Evolutionary conservation across 2,888 invertebrate genomes (phyloP).

Genomic region (Platypus cylindrus): DNA sequence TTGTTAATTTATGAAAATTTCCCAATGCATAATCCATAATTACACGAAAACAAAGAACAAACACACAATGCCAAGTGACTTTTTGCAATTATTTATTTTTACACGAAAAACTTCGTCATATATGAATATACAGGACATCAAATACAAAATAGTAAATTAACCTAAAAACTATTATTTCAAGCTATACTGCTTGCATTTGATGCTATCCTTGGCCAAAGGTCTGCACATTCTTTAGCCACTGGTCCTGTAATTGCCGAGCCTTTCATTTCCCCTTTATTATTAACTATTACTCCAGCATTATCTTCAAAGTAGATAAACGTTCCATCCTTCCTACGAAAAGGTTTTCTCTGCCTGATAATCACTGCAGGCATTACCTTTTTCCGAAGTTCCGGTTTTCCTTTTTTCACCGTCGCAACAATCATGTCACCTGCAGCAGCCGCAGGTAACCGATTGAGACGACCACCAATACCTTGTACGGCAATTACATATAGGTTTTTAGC

Average conservation of each 20-base stretch:
- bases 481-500: constrained; percentile 99
- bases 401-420: constrained; percentile 98
- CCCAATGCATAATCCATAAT: too few relatives aligned
- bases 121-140: too few relatives aligned
- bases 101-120: too few relatives aligned
- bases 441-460: constrained; percentile 93
- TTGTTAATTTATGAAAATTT: too few relatives aligned
- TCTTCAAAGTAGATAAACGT: constrained; percentile 99
- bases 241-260: constrained; percentile 99
- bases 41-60: too few relatives aligned
- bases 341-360: constrained; percentile 95
- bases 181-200: constrained; percentile 99
- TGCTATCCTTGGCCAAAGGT: constrained; percentile 99
- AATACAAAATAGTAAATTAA: too few relatives aligned
- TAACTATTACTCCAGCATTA: constrained; percentile 99
- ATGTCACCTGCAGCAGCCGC: constrained; percentile 98
- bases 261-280: constrained; percentile 99
- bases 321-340: constrained; percentile 97
- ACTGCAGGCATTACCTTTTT: constrained; percentile 99
- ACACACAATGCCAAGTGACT: too few relatives aligned
- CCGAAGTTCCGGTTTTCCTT: constrained; percentile 98
- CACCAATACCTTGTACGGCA: constrained; percentile 96
- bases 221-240: constrained; percentile 99
- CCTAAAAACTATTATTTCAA: too few relatives aligned
- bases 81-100: too few relatives aligned